Evolutionary conservation across 2,888 invertebrate genomes (phyloP), one percentile per base, ranked within the genome.

Genomic region (Pristionchus exspectatus): DNA sequence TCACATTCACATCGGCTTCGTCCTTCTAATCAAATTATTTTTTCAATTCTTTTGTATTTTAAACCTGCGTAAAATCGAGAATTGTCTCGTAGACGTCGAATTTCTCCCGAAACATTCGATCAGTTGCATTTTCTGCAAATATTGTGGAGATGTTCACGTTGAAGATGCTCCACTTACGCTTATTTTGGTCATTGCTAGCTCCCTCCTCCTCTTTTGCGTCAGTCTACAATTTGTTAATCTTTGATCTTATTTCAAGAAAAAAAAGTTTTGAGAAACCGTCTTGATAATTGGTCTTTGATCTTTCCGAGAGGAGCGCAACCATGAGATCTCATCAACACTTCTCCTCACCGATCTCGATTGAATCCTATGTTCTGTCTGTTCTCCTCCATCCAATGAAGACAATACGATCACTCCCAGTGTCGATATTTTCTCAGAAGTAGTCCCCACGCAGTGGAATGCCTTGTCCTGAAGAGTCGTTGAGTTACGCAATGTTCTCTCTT

Each of bases 21-120:
- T 27, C 50, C 81, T 81, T 50, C 44, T 54, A 81, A 44, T 44
- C n/a, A n/a, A n/a, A n/a, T n/a, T n/a, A n/a, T n/a, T n/a, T n/a
- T n/a, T n/a, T n/a, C n/a, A n/a, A n/a, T n/a, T n/a, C n/a, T n/a
- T n/a, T n/a, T 50, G n/a, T 38, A 16, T 56, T 63, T 10, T n/a
- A 9, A 54, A 81, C 50, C 81, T 50, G 81, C n/a, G 18, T 10
- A 5, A 50, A 12, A 50, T 27, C 50, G 38, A 24, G 18, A 4
- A 81, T 33, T 14, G 81, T 81, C 50, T 81, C 81, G 54, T 50
- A 81, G 44, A 81, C 50, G 12, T 74, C 30, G 7, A 33, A 74
- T 4, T 38, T 30, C 74, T 74, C 74, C 4, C 1, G 4, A 0
- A 7, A 21, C 74, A 74, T 74, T n/a, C 16, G 18, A 0, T 44